Evolutionary conservation across 2,113 vertebrate genomes (phyloP).

Genomic region (Anhinga anhinga): DNA sequence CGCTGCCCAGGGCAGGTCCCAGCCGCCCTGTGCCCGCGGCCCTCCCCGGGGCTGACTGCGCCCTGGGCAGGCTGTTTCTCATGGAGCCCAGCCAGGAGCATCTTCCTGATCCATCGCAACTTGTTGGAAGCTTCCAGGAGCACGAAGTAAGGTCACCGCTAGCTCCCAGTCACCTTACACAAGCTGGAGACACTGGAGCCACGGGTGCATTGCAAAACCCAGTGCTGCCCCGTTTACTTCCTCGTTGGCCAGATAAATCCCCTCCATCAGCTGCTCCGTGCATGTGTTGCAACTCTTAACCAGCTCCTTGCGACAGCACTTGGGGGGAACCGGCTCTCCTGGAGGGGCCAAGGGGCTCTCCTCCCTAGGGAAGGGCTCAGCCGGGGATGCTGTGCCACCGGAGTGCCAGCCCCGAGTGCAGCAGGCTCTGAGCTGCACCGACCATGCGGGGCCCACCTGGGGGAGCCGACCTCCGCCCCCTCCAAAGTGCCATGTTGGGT

Average conservation of each 20-base stretch:
- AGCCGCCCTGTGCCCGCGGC: neutral
- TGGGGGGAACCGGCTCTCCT: accelerated
- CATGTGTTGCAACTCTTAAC: accelerated
- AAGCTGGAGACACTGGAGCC: neutral
- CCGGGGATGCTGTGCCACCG: accelerated
- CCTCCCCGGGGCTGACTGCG: accelerated
- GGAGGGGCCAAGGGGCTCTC: accelerated
- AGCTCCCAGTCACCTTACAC: neutral
- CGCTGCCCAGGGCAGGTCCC: neutral
- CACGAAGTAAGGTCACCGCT: neutral
- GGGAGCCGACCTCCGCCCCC: no score
- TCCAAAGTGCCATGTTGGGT: accelerated
- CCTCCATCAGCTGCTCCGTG: neutral
- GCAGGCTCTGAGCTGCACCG: neutral
- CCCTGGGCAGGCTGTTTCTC: neutral
- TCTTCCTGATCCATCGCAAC: neutral
- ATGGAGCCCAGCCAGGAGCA: neutral
- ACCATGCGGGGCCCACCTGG: accelerated
- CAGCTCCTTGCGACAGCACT: accelerated
- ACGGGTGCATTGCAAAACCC: neutral
- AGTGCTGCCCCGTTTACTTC: neutral
- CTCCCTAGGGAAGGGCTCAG: accelerated
- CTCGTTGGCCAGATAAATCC: neutral
- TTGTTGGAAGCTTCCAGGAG: neutral
- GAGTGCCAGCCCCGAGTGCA: accelerated